These are phyloP conservation scores for Caenorhabditis becei DNA, from an alignment of 2,888 invertebrate genomes.

Conservation along the genomic window DNA sequence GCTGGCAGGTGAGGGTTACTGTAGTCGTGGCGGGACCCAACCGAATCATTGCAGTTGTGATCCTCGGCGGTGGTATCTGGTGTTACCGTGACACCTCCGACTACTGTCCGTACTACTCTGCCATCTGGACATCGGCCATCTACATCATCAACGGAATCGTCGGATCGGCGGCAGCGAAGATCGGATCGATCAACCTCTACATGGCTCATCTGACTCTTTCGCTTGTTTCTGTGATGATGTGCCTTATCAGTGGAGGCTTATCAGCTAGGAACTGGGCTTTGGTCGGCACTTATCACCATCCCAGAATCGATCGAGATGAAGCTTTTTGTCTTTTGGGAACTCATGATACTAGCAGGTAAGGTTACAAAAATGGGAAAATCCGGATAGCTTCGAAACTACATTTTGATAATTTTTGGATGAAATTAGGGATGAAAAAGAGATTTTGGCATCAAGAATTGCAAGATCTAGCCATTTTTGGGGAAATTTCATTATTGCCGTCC, in stretches of 20 bases:
- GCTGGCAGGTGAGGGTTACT: slow-evolving; percentile 69
- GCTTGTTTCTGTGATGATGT: slow-evolving; percentile 77
- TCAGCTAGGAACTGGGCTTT: slow-evolving; percentile 74
- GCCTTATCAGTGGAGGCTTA: slow-evolving; percentile 75
- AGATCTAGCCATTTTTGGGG: too few species aligned
- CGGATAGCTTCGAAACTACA: too few species aligned
- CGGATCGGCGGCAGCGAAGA: slow-evolving; percentile 71
- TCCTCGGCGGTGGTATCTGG: slow-evolving; percentile 79
- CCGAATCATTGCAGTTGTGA: slow-evolving; percentile 60
- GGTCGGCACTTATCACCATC: slow-evolving; percentile 78
- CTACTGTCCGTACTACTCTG: slow-evolving; percentile 81
- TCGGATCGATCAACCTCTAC: slow-evolving; percentile 76
- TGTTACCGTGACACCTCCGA: slow-evolving; percentile 78
- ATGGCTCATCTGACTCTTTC: slow-evolving; percentile 80
- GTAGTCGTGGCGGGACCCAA: slow-evolving; percentile 45
- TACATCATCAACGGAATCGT: slow-evolving; percentile 74
- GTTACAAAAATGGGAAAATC: too few species aligned
- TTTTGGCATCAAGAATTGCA: too few species aligned
- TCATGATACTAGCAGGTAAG: slow-evolving; percentile 75
- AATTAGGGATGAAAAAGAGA: too few species aligned
- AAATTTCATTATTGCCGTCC: too few species aligned
- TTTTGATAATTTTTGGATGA: too few species aligned
- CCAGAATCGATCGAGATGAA: slow-evolving; percentile 74
- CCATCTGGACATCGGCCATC: slow-evolving; percentile 79
- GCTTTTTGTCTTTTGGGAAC: slow-evolving; percentile 79